Evolutionary conservation across 1,140 invertebrate species (phyloP), one percentile per base, ranked within the genome.

Genomic region (Drosophila sechellia): DNA sequence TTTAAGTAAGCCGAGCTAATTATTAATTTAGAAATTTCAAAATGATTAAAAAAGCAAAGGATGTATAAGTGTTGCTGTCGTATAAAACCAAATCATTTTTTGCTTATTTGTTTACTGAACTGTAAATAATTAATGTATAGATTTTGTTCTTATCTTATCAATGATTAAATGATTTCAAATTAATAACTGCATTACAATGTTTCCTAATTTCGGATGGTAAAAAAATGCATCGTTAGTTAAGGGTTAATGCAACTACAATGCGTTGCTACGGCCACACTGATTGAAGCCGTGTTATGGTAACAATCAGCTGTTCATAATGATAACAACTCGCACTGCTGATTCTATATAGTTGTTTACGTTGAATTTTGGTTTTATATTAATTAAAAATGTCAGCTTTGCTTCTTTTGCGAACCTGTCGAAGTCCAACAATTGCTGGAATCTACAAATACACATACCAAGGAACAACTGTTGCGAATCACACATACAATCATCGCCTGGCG

Each of bases 401-500:
- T 45, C 50, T 76, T 0, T 39, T 66, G 35, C 42, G 69, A 0
- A 61, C 55, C 40, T 60, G 66, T 27, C 46, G 66, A 34, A 78
- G 58, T 15, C 34, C 45, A 10, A 43, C 49, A 0, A n/a, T 54
- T 5, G 15, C 52, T 27, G 17, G 42, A 8, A 42, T 25, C 6
- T 71, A 37, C 22, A 61, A 34, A 13, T 57, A 68, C 37, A 31
- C 27, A 0, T 60, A 80, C 39, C 45, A 59, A 22, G 57, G 52
- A 1, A 17, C 43, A 4, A 45, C 54, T 4, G 27, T 48, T 13
- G 13, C 39, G 20, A 50, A 60, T 22, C 17, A 25, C 12, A 46
- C 15, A 4, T 42, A 39, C 10, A 54, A 81, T 25, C 79, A 45
- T 1, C 84, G 83, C 2, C 74, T 56, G 42, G 73, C 85, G 0